phyloP scores from a whole-genome alignment of 2,888 invertebrate species.

The Catocala nupta region DNA sequence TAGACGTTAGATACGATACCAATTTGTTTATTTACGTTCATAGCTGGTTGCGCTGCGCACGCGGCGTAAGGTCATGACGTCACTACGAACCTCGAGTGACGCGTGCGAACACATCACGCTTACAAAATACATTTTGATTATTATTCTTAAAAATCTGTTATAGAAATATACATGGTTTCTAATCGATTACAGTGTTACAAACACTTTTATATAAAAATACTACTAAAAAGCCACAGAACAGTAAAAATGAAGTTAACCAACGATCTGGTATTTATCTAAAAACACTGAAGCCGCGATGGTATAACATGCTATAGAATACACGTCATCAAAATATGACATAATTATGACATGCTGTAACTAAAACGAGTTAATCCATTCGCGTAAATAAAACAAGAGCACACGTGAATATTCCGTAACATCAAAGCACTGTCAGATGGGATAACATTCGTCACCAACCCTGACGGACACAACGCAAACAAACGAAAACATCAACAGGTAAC shows the following conservation, averaged over 20 bases:
- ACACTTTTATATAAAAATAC: too few species aligned
- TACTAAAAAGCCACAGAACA: too few species aligned
- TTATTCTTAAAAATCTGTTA: too few species aligned
- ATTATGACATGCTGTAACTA: slow-evolving; percentile 5
- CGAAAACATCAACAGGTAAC: slow-evolving; percentile 59
- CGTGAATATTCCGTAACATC: slow-evolving; percentile 35
- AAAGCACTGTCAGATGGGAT: slow-evolving; percentile 23
- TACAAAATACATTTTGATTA: slow-evolving; percentile 8
- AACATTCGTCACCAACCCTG: slow-evolving; percentile 28
- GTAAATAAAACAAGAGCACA: slow-evolving; percentile 14
- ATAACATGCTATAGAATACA: neutral
- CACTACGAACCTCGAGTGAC: slow-evolving; percentile 62
- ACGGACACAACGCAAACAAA: slow-evolving; percentile 53
- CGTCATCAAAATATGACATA: neutral
- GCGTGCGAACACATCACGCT: slow-evolving; percentile 32
- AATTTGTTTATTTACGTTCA: slow-evolving; percentile 75
- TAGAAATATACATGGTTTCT: too few species aligned
- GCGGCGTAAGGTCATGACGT: slow-evolving; percentile 65
- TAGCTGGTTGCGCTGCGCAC: slow-evolving; percentile 57
- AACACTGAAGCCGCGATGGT: neutral
- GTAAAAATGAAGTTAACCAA: too few species aligned
- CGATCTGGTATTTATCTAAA: too few species aligned
- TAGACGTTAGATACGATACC: slow-evolving; percentile 28
- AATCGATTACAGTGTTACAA: too few species aligned
- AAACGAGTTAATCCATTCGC: slow-evolving; percentile 1